Conservation (phyloP, 2,888 invertebrate genomes). For the Diarsia rubi region DNA sequence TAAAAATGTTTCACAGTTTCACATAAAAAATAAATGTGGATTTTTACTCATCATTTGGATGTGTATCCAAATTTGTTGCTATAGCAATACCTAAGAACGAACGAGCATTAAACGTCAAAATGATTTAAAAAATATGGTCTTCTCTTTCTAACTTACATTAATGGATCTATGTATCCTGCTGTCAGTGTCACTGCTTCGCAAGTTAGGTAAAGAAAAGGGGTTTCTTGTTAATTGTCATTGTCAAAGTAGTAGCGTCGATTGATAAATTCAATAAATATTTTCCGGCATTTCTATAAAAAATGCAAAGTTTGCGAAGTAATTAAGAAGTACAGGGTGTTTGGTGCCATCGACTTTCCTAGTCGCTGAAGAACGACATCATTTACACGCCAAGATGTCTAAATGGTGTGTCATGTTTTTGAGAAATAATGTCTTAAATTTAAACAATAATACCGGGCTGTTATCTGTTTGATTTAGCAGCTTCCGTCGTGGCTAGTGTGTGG, state of each 20-base stretch:
- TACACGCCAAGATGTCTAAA: slow-evolving; percentile 80
- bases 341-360: slow-evolving; percentile 6
- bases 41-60: too few relatives aligned
- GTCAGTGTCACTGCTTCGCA: slow-evolving; percentile 39
- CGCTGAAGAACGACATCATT: slow-evolving; percentile 23
- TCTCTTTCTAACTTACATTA: slow-evolving; percentile 18
- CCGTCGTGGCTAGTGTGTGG: slow-evolving; percentile 6
- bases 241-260: slow-evolving; percentile 59
- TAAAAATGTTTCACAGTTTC: too few relatives aligned
- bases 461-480: slow-evolving; percentile 35
- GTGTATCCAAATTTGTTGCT: slow-evolving; percentile 21
- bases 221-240: slow-evolving; percentile 47
- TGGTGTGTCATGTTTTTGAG: slow-evolving; percentile 76
- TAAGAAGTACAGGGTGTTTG: slow-evolving; percentile 18
- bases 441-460: slow-evolving; percentile 49
- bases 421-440: slow-evolving; percentile 28
- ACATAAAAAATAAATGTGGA: too few relatives aligned
- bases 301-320: slow-evolving; percentile 50
- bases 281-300: slow-evolving; percentile 54
- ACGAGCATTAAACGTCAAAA: neutral
- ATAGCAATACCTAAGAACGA: neutral
- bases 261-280: slow-evolving; percentile 35
- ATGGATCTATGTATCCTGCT: slow-evolving; percentile 30
- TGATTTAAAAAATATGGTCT: neutral
- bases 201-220: neutral